These are phyloP conservation scores for Macrostomum lignano DNA, from an alignment of 1,140 invertebrate genomes.

Conservation along the genomic window DNA sequence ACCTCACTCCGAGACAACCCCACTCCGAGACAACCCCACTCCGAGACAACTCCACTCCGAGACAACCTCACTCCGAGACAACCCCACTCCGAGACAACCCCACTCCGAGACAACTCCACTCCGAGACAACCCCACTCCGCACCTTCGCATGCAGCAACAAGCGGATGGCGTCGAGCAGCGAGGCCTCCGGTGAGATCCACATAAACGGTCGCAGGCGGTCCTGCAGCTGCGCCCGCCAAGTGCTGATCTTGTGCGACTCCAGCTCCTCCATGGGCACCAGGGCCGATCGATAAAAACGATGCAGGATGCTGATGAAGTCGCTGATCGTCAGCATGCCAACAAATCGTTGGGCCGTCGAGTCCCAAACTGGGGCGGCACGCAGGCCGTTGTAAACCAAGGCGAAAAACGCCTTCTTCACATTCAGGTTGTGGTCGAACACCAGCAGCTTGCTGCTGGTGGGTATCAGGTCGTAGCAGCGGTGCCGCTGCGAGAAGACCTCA, in stretches of 20 bases:
- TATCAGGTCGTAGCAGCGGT: constrained; percentile 86
- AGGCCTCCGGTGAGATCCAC: constrained; percentile 21
- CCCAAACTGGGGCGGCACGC: constrained; percentile 84
- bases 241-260: constrained; percentile 56
- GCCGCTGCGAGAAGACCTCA: constrained; percentile 93
- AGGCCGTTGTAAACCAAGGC: constrained; percentile 95
- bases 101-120: no score
- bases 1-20: no score
- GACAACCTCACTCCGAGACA: no score
- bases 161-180: constrained; percentile 62
- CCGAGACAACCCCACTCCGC: no score
- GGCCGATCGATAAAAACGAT: constrained; percentile 59
- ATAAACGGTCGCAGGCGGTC: constrained; percentile 19
- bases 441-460: constrained; percentile 80
- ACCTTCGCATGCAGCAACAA: constrained; percentile 66
- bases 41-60: no score
- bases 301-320: constrained; percentile 90
- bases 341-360: constrained; percentile 57
- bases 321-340: constrained; percentile 91
- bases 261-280: constrained; percentile 53
- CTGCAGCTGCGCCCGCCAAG: constrained; percentile 24
- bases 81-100: no score
- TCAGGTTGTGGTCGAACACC: constrained; percentile 70
- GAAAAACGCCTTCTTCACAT: constrained; percentile 86
- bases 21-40: no score